Base-by-base conservation (phyloP, 2,888 invertebrate genomes). In the Nowickia ferox region DNA sequence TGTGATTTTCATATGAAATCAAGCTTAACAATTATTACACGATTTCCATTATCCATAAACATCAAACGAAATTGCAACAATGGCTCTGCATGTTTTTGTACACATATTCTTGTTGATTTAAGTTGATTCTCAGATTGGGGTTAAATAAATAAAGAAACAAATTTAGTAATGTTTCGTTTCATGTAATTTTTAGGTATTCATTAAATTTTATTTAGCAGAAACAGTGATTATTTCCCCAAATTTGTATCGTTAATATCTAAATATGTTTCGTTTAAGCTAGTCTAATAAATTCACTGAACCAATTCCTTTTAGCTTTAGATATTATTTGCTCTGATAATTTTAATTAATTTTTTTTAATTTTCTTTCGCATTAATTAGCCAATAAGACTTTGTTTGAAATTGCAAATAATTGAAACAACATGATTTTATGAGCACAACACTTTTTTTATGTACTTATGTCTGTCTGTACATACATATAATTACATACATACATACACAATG, bases 41-140 rank as follows among this genome's bases (percentile, higher is more conserved):
- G 51, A 59, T 38, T 69, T 40, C n/a, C 19, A 53, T 19, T 13
- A 19, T 40, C 46, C 63, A 57, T 61, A 44, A 17, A 42, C 40
- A 57, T 53, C 22, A 38, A 63, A 46, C 6, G 46, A 46, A 57
- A 69, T 66, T 75, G 48, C 66, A 59, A 6, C 66, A 59, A 6
- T 76, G 65, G 38, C 40, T 30, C 30, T 46, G 69, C 78, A 86
- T 61, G 63, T 46, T 74, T 87, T 59, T 44, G 53, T 86, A 51
- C 38, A 61, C 87, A 48, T 86, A 75, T 85, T 79, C 63, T 74
- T 68, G 78, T 76, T 68, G 1, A n/a, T 65, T 71, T 44, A 17
- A 57, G 55, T 57, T 72, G 65, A 57, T 71, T 51, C 77, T 65
- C 51, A 57, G 59, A 65, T 72, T 72, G 55, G 19, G 46, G 22